Evolutionary conservation across 2,888 invertebrate species (phyloP).

Genomic region (Petrolisthes manimaculis): DNA sequence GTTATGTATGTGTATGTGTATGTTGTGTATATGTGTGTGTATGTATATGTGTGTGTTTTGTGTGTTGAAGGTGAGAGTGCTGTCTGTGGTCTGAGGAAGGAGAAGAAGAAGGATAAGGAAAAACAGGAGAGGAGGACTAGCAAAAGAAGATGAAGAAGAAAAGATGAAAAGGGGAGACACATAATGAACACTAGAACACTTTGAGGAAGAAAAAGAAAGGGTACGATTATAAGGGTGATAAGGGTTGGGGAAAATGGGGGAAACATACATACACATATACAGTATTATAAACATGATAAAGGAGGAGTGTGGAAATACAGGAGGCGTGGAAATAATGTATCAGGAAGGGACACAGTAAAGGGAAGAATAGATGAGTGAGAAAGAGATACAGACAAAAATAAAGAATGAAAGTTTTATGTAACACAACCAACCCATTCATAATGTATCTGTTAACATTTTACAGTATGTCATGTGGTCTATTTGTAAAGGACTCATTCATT

Average conservation of each 20-base stretch:
- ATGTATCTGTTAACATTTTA: no score
- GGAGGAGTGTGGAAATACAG: background rate
- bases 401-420: background rate
- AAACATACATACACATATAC: background rate
- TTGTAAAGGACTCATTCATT: no score
- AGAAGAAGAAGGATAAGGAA: background rate
- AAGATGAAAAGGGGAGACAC: background rate
- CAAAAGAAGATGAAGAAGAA: background rate
- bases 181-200: background rate
- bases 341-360: background rate
- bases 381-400: background rate
- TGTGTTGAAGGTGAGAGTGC: conserved; percentile 11
- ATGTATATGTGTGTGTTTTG: no score
- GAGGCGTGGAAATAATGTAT: background rate
- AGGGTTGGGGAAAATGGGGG: background rate
- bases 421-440: background rate
- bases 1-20: no score
- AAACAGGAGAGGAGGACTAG: background rate
- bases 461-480: no score
- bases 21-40: no score
- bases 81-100: background rate
- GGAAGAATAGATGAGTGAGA: no score
- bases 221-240: background rate
- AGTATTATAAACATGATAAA: no score
- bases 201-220: background rate